Percentiles rank a stretch among this genome's conserved stretches.
Conservation (phyloP, 2,797 vertebrate genomes). For the Sebastes hubbsi region DNA sequence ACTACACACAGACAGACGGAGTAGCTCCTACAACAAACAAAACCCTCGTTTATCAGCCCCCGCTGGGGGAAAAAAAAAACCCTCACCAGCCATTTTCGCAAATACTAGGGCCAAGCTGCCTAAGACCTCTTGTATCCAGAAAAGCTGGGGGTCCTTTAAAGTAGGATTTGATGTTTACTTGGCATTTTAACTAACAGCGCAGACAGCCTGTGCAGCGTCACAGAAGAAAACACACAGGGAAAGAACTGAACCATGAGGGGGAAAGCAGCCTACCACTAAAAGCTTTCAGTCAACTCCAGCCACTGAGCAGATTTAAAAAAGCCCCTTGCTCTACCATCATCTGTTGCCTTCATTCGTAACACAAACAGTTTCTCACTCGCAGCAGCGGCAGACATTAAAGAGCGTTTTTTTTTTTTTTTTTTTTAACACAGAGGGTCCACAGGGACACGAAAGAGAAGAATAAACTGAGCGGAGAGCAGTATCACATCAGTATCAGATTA, state of each 20-base stretch:
- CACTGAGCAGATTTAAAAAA: constrained; percentile 28
- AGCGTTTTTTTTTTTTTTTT: background rate
- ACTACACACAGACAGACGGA: constrained; percentile 25
- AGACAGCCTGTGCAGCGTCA: constrained; percentile 13
- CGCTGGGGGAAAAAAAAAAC: background rate
- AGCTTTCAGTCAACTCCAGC: constrained; percentile 54
- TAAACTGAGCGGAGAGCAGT: constrained; percentile 22
- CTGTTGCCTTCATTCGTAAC: constrained; percentile 41
- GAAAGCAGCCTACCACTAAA: constrained; percentile 50
- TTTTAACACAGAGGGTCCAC: constrained; percentile 7
- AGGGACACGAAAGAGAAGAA: constrained; percentile 36
- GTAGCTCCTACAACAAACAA: constrained; percentile 29
- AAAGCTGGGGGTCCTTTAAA: constrained; percentile 15
- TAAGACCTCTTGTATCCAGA: constrained; percentile 11
- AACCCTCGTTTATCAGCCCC: constrained; percentile 23
- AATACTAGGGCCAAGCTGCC: constrained; percentile 17
- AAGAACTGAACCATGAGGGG: constrained; percentile 49
- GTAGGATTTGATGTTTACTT: constrained; percentile 48
- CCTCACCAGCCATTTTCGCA: constrained; percentile 8
- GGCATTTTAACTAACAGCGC: constrained; percentile 26
- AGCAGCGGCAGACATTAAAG: constrained; percentile 41
- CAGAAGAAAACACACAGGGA: constrained; percentile 10
- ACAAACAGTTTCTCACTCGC: constrained; percentile 23
- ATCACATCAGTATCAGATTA: constrained; percentile 51
- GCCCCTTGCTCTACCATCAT: background rate